Percentiles rank a stretch among this genome's conserved stretches.
These are phyloP conservation scores for Orientallactaga sibirica DNA, from an alignment of 2,797 vertebrate species.

Conservation along the genomic window DNA sequence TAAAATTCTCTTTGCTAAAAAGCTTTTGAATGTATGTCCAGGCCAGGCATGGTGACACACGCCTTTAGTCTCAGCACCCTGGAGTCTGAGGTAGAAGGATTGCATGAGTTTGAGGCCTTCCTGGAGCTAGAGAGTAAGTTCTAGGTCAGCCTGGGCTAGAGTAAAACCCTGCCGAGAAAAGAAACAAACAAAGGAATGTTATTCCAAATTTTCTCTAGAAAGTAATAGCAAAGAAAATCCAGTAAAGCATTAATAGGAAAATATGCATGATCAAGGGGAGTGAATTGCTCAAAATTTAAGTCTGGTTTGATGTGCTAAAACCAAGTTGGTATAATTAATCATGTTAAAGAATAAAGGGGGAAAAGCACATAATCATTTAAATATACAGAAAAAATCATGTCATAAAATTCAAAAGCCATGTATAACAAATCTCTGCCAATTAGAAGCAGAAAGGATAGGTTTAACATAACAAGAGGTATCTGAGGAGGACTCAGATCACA, in stretches of 20 bases:
- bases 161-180: no score
- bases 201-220: neutral
- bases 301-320: constrained; percentile 32
- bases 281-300: neutral
- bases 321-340: neutral
- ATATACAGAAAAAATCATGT: constrained; percentile 27
- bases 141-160: no score
- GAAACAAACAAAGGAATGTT: neutral
- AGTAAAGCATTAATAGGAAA: constrained; percentile 13
- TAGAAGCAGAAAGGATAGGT: neutral
- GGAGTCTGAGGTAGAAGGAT: no score
- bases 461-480: neutral
- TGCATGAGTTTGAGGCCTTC: no score
- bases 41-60: no score
- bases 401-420: constrained; percentile 16
- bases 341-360: constrained; percentile 9
- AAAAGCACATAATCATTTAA: neutral
- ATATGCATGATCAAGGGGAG: neutral
- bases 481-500: neutral
- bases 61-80: no score
- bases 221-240: constrained; percentile 18
- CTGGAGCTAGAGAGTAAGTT: no score
- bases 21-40: neutral
- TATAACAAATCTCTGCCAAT: constrained; percentile 25
- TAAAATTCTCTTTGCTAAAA: constrained; percentile 1